Percentiles rank a stretch among this genome's conserved stretches.
Evolutionary conservation across 1,140 invertebrate genomes (phyloP).

Genomic region (Psilanteris sp.): DNA sequence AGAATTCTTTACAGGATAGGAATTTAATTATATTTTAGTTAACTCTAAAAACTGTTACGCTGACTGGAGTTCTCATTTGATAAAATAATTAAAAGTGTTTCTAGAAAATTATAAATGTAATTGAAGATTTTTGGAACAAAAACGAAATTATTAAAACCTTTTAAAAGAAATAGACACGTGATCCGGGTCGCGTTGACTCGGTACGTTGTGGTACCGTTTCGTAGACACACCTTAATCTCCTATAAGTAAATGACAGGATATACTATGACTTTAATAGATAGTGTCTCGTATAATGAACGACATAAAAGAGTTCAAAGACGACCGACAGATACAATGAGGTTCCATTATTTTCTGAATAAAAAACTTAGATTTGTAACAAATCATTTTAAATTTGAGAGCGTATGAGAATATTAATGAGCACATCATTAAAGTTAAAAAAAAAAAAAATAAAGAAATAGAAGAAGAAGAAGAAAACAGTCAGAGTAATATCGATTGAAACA

Average conservation of each 20-base stretch:
- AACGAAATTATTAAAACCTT: constrained; percentile 45
- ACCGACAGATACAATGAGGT: constrained; percentile 54
- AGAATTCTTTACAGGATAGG: too few species aligned
- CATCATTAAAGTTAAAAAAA: constrained; percentile 27
- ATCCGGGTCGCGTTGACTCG: constrained; percentile 61
- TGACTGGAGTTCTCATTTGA: not conserved
- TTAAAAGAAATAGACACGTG: constrained; percentile 66
- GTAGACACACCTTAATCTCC: constrained; percentile 66
- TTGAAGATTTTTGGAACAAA: constrained; percentile 19
- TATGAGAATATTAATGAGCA: constrained; percentile 40
- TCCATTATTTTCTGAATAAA: constrained; percentile 58
- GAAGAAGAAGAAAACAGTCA: too few species aligned
- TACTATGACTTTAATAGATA: constrained; percentile 66
- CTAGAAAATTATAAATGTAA: constrained; percentile 18
- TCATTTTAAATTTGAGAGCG: constrained; percentile 51
- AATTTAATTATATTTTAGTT: not conserved
- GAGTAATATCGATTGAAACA: constrained; percentile 31
- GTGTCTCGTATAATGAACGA: constrained; percentile 62
- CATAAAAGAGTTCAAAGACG: constrained; percentile 63
- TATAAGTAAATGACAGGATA: constrained; percentile 66
- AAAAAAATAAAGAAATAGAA: constrained; percentile 5
- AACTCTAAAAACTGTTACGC: not conserved
- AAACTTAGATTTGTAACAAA: constrained; percentile 59
- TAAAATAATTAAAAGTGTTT: constrained; percentile 9
- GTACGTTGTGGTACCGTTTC: constrained; percentile 63